These are phyloP conservation scores for Tricholauxania praeusta DNA, from an alignment of 2,888 invertebrate genomes.

Conservation along the genomic window DNA sequence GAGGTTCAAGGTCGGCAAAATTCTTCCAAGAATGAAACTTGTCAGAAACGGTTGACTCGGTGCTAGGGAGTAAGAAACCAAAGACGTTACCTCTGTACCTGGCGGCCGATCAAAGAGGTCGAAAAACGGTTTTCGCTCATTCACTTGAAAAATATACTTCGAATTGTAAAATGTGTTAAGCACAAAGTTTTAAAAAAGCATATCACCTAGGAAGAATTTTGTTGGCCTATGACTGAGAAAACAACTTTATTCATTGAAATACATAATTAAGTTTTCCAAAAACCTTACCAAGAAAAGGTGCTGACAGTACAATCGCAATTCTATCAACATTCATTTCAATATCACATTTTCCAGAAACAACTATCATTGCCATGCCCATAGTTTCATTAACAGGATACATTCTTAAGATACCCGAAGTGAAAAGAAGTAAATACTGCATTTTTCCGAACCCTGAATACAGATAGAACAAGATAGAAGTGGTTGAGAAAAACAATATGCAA, in stretches of 20 bases:
- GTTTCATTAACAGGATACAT: slow-evolving; percentile 54
- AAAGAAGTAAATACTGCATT: slow-evolving; percentile 47
- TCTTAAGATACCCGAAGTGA: slow-evolving; percentile 50
- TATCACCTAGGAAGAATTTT: no score
- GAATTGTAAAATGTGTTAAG: no score
- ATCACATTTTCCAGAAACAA: slow-evolving; percentile 50
- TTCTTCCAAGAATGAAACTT: no score
- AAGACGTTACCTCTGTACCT: no score
- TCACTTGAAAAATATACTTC: no score
- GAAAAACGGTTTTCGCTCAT: no score
- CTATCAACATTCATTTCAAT: slow-evolving; percentile 46
- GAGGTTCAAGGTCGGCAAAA: no score
- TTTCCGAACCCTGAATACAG: slow-evolving; percentile 48
- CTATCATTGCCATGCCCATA: slow-evolving; percentile 54
- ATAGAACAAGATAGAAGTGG: not conserved
- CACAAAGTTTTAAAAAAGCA: no score
- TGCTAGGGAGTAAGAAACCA: no score
- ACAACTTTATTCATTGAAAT: not conserved
- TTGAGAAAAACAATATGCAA: not conserved
- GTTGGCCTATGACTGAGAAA: no score
- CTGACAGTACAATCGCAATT: slow-evolving; percentile 44
- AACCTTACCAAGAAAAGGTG: slow-evolving; percentile 40
- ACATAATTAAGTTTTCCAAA: not conserved
- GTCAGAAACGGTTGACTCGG: no score
- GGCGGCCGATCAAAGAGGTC: no score